These are phyloP conservation scores for Microtus oregoni DNA, from an alignment of 2,113 vertebrate genomes.

Conservation along the genomic window DNA sequence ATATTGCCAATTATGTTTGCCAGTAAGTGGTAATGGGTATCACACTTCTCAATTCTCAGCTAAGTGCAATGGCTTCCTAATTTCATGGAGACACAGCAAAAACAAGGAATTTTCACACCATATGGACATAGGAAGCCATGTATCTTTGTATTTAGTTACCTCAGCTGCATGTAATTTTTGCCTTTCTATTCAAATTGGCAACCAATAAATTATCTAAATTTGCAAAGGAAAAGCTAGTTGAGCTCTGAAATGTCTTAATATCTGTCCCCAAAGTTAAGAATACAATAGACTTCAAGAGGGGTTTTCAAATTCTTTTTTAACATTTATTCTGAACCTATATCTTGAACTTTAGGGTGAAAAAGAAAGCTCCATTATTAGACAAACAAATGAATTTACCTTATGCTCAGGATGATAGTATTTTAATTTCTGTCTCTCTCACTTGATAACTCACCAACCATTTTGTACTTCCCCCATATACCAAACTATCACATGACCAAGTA, in stretches of 20 bases:
- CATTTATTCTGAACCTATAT: neutral
- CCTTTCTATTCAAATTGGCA: neutral
- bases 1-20: neutral
- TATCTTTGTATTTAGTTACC: neutral
- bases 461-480: neutral
- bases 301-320: conserved; percentile 9
- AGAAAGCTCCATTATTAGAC: neutral
- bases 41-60: conserved; percentile 8
- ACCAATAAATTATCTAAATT: neutral
- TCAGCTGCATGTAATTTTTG: neutral
- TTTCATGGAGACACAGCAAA: neutral
- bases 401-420: neutral
- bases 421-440: neutral
- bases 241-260: neutral
- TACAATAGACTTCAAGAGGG: neutral
- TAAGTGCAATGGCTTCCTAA: neutral
- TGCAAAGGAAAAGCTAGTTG: neutral
- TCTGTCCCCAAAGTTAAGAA: neutral
- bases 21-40: conserved; percentile 6
- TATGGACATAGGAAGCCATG: neutral
- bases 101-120: neutral
- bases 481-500: neutral
- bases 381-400: neutral
- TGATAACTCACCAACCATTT: neutral
- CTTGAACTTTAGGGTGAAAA: neutral